These are phyloP conservation scores for Acromyrmex heyeri DNA, from an alignment of 1,140 invertebrate genomes.

Conservation along the genomic window DNA sequence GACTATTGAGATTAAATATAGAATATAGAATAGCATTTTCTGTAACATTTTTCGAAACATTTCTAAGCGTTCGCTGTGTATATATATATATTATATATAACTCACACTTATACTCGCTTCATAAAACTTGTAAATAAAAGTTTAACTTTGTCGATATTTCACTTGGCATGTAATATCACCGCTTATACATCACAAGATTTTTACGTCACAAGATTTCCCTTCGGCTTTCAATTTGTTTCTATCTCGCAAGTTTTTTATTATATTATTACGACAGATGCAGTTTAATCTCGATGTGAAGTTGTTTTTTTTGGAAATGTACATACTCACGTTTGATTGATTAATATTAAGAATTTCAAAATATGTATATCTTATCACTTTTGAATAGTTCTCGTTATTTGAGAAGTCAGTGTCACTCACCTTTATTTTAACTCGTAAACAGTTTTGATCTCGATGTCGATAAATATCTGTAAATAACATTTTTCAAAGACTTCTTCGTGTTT, in stretches of 20 bases:
- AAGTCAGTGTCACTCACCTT: neutral
- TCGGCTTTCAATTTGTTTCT: conserved; percentile 50
- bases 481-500: neutral
- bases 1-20: neutral
- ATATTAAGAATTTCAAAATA: neutral
- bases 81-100: conserved; percentile 7
- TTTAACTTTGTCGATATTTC: conserved; percentile 43
- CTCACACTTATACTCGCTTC: neutral
- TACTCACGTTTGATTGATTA: conserved; percentile 22
- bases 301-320: conserved; percentile 47
- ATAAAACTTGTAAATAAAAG: conserved; percentile 58
- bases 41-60: conserved; percentile 3
- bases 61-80: neutral
- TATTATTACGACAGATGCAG: conserved; percentile 34
- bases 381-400: conserved; percentile 5
- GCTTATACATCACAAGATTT: conserved; percentile 36
- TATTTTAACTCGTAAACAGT: neutral
- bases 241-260: conserved; percentile 10
- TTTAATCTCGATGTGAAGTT: conserved; percentile 51
- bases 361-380: conserved; percentile 24
- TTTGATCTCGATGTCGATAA: conserved; percentile 51
- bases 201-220: conserved; percentile 35
- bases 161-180: conserved; percentile 56
- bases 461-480: conserved; percentile 43
- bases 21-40: neutral